These are phyloP conservation scores for Sinocyclocheilus anophthalmus DNA, from an alignment of 2,113 vertebrate genomes.

Conservation along the genomic window DNA sequence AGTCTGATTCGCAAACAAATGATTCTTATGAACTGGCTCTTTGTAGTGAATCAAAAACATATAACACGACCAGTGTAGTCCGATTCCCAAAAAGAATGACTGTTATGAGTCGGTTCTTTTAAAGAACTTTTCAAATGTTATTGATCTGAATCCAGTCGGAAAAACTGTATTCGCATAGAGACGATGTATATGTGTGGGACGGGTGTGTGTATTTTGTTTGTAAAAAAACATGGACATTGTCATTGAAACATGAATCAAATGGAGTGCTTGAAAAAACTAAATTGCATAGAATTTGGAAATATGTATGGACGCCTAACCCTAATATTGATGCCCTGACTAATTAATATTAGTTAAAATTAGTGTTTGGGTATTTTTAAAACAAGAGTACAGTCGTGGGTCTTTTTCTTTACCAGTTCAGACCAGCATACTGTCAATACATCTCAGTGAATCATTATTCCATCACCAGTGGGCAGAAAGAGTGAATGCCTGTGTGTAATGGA, in stretches of 20 bases:
- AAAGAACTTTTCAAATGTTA: neutral
- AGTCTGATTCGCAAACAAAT: no score
- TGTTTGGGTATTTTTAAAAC: neutral
- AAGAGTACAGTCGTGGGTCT: neutral
- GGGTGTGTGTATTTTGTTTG: neutral
- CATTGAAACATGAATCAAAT: neutral
- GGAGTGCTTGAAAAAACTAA: neutral
- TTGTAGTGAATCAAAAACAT: no score
- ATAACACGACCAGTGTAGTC: no score
- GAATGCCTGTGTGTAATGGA: constrained; percentile 46
- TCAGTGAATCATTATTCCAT: constrained; percentile 44
- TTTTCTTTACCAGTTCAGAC: constrained; percentile 2
- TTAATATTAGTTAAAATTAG: neutral
- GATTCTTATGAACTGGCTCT: no score
- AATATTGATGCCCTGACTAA: neutral
- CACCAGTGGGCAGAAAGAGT: constrained; percentile 39
- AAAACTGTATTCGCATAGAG: no score
- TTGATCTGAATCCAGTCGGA: no score
- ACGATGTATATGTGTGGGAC: neutral
- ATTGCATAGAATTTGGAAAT: neutral
- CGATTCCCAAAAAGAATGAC: no score
- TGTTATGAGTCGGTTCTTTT: neutral
- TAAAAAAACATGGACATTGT: neutral
- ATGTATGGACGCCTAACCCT: neutral
- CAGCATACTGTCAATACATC: constrained; percentile 28